Base-by-base conservation (phyloP, 2,888 invertebrate species). In the Phyto melanocephala region DNA sequence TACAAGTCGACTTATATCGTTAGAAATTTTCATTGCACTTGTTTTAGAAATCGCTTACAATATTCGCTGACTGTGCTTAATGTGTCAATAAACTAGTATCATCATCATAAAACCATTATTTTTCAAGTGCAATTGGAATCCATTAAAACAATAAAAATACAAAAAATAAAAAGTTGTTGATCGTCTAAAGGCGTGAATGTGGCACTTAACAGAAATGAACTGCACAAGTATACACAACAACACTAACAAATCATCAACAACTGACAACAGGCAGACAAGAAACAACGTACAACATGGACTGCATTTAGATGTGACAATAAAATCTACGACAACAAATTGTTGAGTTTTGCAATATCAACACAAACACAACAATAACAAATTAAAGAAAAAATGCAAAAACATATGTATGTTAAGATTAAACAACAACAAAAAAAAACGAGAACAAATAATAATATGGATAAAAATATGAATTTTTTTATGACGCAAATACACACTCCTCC, bases 61-160 rank as follows among this genome's bases (percentile, higher is more conserved):
- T 28, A 70, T 75, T 52, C 62, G 79, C 82, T 79, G 70, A 82
- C 79, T 15, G 11, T 10, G 62, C 24, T 52, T 24, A 79, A 71
- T 75, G 54, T 71, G 79, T 67, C 79, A 82, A 75, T 76, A 79
- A 82, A 71, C 75, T 70, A 67, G 75, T 76, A 76, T 79, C 71
- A 60, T 79, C 71, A 60, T 80, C 79, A 42, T 45, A 60, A 42
- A 63, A 17, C 37, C 72, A 80, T 74, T 80, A 80, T 54, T 74
- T 71, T 76, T 79, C 79, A 82, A 79, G 79, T 79, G 82, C 79
- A 82, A 82, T 82, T 76, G 79, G 82, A 82, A 60, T 79, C 82
- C 82, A 79, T 68, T 79, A 71, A 28, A 5, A 22, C 35, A 33
- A 45, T 45, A 20, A 22, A 37, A 35, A 24, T 20, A 15, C 1